Evolutionary conservation across 2,888 invertebrate species (phyloP).

Genomic region (Sesamia inferens): DNA sequence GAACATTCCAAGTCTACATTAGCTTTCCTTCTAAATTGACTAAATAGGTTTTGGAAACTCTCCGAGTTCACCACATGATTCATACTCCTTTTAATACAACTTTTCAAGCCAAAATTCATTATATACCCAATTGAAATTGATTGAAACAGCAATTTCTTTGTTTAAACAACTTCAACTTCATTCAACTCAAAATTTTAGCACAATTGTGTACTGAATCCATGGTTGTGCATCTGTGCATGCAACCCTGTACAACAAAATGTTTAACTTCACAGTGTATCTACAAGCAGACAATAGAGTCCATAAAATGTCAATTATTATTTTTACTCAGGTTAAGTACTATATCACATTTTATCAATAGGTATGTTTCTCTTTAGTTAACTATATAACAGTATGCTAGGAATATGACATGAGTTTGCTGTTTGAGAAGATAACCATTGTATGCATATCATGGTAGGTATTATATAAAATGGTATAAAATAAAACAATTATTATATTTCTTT

Average conservation of each 20-base stretch:
- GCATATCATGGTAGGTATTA: constrained; percentile 7
- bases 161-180: too few relatives aligned
- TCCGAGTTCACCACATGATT: too few relatives aligned
- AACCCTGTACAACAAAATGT: background rate
- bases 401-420: background rate
- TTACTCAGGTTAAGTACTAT: background rate
- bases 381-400: background rate
- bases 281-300: background rate
- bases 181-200: too few relatives aligned
- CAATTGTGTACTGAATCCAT: background rate
- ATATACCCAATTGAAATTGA: background rate
- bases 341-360: constrained; percentile 4
- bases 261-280: too few relatives aligned
- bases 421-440: background rate
- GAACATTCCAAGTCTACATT: background rate
- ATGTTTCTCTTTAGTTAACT: background rate
- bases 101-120: background rate
- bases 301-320: background rate
- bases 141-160: background rate
- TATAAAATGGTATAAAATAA: constrained; percentile 19
- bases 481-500: constrained; percentile 15
- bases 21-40: background rate
- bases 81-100: too few relatives aligned
- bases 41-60: background rate
- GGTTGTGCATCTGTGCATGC: background rate